These are phyloP conservation scores for Corvus hawaiiensis DNA, from an alignment of 2,113 vertebrate genomes.

Conservation along the genomic window DNA sequence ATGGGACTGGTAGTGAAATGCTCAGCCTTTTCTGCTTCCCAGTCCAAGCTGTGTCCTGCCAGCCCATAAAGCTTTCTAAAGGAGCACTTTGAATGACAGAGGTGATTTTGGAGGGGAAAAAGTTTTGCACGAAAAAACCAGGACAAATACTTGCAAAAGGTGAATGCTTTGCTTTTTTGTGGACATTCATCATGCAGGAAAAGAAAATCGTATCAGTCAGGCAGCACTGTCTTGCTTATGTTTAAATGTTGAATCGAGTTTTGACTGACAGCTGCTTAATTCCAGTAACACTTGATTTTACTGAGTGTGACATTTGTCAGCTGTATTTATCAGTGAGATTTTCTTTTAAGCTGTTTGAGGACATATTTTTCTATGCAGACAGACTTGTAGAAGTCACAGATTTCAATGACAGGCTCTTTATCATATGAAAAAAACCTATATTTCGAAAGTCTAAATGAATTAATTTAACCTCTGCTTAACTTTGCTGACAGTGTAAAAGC, in stretches of 20 bases:
- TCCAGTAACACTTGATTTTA: not conserved
- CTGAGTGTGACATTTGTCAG: not conserved
- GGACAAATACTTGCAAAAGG: not conserved
- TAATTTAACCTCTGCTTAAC: not conserved
- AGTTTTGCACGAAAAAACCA: rapidly evolving
- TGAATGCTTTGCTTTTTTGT: not conserved
- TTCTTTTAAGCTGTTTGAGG: not conserved
- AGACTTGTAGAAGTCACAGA: not conserved
- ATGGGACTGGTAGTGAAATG: not conserved
- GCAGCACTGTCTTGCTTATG: not conserved
- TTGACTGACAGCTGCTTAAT: not conserved
- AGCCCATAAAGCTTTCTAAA: not conserved
- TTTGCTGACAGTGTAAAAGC: not conserved
- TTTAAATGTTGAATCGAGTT: not conserved
- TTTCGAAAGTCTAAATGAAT: not conserved
- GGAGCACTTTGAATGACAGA: not conserved
- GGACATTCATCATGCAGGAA: not conserved
- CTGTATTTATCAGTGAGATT: not conserved
- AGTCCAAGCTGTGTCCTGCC: not conserved
- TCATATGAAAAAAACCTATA: not conserved
- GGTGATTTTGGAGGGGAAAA: not conserved
- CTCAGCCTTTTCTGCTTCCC: not conserved
- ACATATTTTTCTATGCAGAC: not conserved
- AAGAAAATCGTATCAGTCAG: not conserved
- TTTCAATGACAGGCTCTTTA: not conserved